These are phyloP conservation scores for Noctua janthina DNA, from an alignment of 2,888 invertebrate species.

Conservation along the genomic window DNA sequence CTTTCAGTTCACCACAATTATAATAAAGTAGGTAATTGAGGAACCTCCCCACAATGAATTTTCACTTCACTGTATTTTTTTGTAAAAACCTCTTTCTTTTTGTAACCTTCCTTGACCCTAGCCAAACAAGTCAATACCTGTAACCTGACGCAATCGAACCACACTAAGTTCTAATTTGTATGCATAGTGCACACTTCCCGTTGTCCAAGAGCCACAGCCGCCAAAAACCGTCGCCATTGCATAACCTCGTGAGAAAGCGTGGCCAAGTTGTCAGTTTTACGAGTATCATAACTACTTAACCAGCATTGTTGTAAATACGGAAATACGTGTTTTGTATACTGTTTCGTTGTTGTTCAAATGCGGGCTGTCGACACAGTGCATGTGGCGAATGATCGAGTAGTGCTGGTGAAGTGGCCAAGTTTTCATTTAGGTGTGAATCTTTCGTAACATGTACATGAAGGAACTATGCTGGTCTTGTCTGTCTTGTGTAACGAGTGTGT, in stretches of 20 bases:
- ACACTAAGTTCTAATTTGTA: constrained; percentile 53
- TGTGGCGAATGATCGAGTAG: constrained; percentile 48
- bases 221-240: constrained; percentile 56
- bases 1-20: not conserved
- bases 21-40: not conserved
- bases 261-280: constrained; percentile 62
- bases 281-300: constrained; percentile 54
- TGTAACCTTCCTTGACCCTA: constrained; percentile 19
- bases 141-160: constrained; percentile 53
- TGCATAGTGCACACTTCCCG: constrained; percentile 57
- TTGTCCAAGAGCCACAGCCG: constrained; percentile 26
- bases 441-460: constrained; percentile 24
- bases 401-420: not conserved
- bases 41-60: not conserved
- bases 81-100: not conserved
- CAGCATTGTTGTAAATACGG: constrained; percentile 53
- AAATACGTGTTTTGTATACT: constrained; percentile 62
- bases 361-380: constrained; percentile 45
- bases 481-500: not conserved
- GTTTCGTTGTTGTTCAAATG: constrained; percentile 47
- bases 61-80: not conserved
- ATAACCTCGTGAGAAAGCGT: constrained; percentile 68
- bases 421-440: constrained; percentile 5
- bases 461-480: not conserved
- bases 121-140: constrained; percentile 33